A percentile compares a stretch with the other conserved stretches of the same genome.
These are phyloP conservation scores for Spisula solida DNA, from an alignment of 2,888 invertebrate species.

Conservation along the genomic window DNA sequence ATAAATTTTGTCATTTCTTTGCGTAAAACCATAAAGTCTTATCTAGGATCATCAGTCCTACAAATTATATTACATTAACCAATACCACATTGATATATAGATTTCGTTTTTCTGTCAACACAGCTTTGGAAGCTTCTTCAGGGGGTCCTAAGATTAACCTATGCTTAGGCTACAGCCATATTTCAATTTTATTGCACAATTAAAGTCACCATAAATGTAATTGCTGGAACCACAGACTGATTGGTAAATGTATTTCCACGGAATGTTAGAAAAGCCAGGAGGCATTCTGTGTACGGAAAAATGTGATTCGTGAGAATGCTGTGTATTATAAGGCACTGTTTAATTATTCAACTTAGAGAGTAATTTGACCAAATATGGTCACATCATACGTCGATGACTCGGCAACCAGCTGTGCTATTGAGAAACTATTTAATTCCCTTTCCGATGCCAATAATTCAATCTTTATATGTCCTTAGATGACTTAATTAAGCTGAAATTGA, in stretches of 20 bases:
- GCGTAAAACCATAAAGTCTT: not conserved
- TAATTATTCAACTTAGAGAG: constrained; percentile 1
- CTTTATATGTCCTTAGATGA: constrained; percentile 41
- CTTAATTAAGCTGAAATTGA: constrained; percentile 48
- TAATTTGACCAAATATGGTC: constrained; percentile 27
- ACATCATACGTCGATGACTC: not conserved
- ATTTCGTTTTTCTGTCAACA: not conserved
- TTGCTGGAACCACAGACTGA: not conserved
- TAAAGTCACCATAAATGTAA: constrained; percentile 12
- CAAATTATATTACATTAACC: not conserved
- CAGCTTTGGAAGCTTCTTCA: too few relatives aligned
- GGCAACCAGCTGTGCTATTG: constrained; percentile 39
- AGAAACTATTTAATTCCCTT: constrained; percentile 40
- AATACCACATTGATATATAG: not conserved
- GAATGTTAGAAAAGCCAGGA: not conserved
- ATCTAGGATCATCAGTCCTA: not conserved
- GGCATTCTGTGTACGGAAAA: too few relatives aligned
- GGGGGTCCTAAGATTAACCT: constrained; percentile 22
- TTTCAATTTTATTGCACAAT: constrained; percentile 12
- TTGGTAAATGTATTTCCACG: not conserved
- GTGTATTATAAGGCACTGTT: not conserved
- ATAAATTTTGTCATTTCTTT: not conserved
- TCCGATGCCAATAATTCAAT: constrained; percentile 42
- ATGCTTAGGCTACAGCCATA: not conserved
- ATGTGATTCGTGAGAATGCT: not conserved